Evolutionary conservation across 2,797 vertebrate genomes (phyloP), one percentile per base, ranked within the genome.

Genomic region (Rhinophrynus dorsalis): DNA sequence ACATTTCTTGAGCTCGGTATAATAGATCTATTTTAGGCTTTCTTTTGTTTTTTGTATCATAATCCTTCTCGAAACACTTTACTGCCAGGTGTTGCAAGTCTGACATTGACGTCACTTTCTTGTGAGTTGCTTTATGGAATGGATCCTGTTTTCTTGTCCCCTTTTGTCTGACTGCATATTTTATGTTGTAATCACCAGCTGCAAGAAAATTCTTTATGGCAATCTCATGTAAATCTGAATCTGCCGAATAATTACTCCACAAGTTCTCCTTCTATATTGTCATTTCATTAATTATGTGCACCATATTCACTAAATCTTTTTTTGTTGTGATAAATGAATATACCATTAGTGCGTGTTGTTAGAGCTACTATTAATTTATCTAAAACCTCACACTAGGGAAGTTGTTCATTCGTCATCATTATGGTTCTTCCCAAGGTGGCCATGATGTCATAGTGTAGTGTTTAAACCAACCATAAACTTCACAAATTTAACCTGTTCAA

Each of bases 241-340:
- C 37, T 33, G 10, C 27, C 24, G 24, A 18, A 51, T 40, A 51
- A 54, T 60, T 61, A 26, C 33, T 44, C 13, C n/a, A 26, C 37
- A 23, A 42, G 35, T 20, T 21, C 8, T 35, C 23, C 40, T 44
- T 58, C 30, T 29, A 12, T 12, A 32, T 15, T 1, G 21, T 24
- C 18, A 44, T 54, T 50, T 69, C 27, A 68, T 68, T 58, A 38
- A 59, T 60, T 26, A 21, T n/a, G 44, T 11, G 42, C 33, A 29
- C 24, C 60, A 26, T n/a, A 40, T 18, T 13, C 67, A 42, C 45
- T 69, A 44, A 60, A 69, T 60, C 33, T 44, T n/a, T n/a, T n/a
- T n/a, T n/a, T 50, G 40, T 67, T 69, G 54, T 69, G 45, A 60
- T 44, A 61, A 69, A 69, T 54, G 27, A 61, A 44, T 6, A 61